phyloP scores from a whole-genome alignment of 2,888 invertebrate species.

The Drosophila greeni region DNA sequence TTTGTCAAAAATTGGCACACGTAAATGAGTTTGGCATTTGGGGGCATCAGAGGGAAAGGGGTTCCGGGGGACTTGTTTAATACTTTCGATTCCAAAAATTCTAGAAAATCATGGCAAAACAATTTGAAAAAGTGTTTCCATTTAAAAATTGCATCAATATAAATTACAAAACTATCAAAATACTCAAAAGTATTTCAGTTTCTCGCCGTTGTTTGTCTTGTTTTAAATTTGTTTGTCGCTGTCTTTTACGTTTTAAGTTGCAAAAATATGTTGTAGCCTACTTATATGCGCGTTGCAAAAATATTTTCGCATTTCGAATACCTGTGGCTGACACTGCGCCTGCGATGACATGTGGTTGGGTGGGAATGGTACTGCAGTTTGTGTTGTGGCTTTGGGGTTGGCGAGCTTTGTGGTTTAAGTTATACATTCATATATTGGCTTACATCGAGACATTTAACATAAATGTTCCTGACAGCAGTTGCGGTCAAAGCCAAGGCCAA shows the following conservation, averaged over 20 bases:
- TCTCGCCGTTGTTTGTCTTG: slow-evolving; percentile 16
- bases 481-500: slow-evolving; percentile 2
- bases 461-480: neutral
- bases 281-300: slow-evolving; percentile 39
- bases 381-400: slow-evolving; percentile 4
- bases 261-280: slow-evolving; percentile 45
- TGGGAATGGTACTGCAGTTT: neutral
- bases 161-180: slow-evolving; percentile 44
- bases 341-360: slow-evolving; percentile 11
- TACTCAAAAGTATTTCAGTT: slow-evolving; percentile 39
- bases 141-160: slow-evolving; percentile 44
- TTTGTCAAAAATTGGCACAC: slow-evolving; percentile 63
- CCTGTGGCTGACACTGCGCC: slow-evolving; percentile 8
- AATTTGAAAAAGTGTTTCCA: slow-evolving; percentile 43
- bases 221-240: slow-evolving; percentile 5
- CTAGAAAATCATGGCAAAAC: slow-evolving; percentile 45
- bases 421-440: neutral
- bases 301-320: slow-evolving; percentile 33
- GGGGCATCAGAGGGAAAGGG: slow-evolving; percentile 1
- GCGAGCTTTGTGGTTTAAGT: slow-evolving; percentile 16
- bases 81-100: slow-evolving; percentile 47
- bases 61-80: slow-evolving; percentile 19
- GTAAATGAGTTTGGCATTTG: slow-evolving; percentile 39
- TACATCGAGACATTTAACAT: slow-evolving; percentile 8
- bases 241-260: slow-evolving; percentile 20